Evolutionary conservation across 1,140 invertebrate genomes (phyloP).

Genomic region (Manduca sexta): DNA sequence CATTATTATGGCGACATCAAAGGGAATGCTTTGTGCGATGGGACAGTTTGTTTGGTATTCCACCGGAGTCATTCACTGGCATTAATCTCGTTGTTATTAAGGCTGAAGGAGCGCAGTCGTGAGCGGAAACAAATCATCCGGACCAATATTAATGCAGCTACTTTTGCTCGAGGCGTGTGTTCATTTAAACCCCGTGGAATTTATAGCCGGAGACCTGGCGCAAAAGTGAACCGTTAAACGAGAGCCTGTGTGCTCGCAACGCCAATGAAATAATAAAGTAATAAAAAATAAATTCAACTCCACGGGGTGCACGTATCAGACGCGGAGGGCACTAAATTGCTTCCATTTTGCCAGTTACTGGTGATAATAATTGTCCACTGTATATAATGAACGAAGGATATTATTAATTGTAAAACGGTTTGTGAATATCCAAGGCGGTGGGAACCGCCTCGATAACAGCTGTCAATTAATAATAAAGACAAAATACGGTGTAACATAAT

Average conservation of each 20-base stretch:
- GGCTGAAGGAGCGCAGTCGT: slow-evolving; percentile 34
- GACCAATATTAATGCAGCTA: slow-evolving; percentile 48
- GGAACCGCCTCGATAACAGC: slow-evolving; percentile 40
- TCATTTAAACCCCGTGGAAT: slow-evolving; percentile 44
- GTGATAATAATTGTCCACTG: slow-evolving; percentile 1
- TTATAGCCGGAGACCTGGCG: slow-evolving; percentile 50
- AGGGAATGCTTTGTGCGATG: slow-evolving; percentile 16
- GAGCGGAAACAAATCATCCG: slow-evolving; percentile 49
- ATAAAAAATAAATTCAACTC: slow-evolving; percentile 47
- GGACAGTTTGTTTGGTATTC: slow-evolving; percentile 9
- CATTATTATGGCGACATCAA: slow-evolving; percentile 34
- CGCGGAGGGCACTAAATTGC: slow-evolving; percentile 35
- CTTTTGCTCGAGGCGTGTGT: slow-evolving; percentile 35
- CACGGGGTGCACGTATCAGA: slow-evolving; percentile 26
- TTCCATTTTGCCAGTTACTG: slow-evolving; percentile 35
- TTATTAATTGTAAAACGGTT: background rate
- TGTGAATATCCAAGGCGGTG: background rate
- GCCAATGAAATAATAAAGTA: slow-evolving; percentile 53
- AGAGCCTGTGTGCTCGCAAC: slow-evolving; percentile 44
- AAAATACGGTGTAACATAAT: slow-evolving; percentile 69
- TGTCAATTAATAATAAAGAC: slow-evolving; percentile 67
- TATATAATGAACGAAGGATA: background rate
- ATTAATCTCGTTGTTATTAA: slow-evolving; percentile 46
- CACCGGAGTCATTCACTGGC: slow-evolving; percentile 10
- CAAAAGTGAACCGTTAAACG: slow-evolving; percentile 55